A percentile compares a stretch with the other conserved stretches of the same genome.
Evolutionary conservation across 2,888 invertebrate genomes (phyloP).

Genomic region (Tetragonisca angustula): DNA sequence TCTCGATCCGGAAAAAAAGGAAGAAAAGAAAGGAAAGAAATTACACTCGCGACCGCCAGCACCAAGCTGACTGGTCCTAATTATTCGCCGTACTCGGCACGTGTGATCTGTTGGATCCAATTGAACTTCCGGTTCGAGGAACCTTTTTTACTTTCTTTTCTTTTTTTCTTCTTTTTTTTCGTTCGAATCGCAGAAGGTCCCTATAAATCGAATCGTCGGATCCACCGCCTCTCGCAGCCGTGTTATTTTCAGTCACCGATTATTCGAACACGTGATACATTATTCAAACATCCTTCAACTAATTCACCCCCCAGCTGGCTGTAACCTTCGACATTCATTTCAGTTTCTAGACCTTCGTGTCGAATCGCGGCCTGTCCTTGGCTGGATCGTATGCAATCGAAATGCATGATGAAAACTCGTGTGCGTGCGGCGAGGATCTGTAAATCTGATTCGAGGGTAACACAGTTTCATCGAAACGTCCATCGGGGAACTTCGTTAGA

Average conservation of each 20-base stretch:
- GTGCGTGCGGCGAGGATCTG: not conserved
- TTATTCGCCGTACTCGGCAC: conserved; percentile 27
- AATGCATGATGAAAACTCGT: not conserved
- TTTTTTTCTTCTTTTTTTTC: no score
- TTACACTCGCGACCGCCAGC: not conserved
- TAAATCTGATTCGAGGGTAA: not conserved
- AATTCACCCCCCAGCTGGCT: conserved; percentile 20
- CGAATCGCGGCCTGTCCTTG: conserved; percentile 4
- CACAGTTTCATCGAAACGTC: not conserved
- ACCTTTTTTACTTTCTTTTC: not conserved
- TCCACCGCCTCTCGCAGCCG: not conserved
- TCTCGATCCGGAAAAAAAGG: not conserved
- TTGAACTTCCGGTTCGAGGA: not conserved
- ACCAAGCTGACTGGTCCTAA: not conserved
- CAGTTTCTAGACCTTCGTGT: conserved; percentile 1
- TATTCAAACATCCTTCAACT: conserved; percentile 38
- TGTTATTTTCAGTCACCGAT: not conserved
- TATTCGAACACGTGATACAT: conserved; percentile 39
- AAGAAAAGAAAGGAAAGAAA: not conserved
- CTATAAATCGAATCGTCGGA: not conserved
- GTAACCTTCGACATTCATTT: conserved; percentile 15
- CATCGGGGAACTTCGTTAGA: not conserved
- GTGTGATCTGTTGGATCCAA: not conserved
- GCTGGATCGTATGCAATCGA: not conserved
- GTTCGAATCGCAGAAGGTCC: not conserved